Evolutionary conservation across 2,113 vertebrate genomes (phyloP).

Genomic region (Talpa occidentalis): DNA sequence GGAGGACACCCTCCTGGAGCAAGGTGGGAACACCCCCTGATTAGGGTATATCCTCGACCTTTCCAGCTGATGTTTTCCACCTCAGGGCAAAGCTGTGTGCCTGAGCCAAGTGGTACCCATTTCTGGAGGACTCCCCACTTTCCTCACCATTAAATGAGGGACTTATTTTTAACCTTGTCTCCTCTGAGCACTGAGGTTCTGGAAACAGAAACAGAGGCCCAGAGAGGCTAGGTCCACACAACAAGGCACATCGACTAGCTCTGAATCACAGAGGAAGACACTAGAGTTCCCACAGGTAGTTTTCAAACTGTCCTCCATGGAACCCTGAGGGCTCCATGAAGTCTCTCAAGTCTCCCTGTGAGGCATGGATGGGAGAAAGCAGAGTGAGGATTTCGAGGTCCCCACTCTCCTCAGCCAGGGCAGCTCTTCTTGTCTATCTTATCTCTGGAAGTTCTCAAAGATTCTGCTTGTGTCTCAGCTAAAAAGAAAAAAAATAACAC

Average conservation of each 20-base stretch:
- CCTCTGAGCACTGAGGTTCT: not conserved
- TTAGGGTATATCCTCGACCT: not conserved
- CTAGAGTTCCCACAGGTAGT: not conserved
- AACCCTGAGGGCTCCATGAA: not conserved
- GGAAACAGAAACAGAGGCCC: not conserved
- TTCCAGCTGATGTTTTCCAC: rapidly evolving
- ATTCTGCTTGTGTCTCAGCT: not conserved
- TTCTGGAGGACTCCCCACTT: not conserved
- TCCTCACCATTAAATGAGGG: not conserved
- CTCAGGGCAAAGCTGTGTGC: not conserved
- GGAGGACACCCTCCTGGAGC: no score
- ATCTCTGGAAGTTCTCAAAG: not conserved
- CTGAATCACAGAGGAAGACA: not conserved
- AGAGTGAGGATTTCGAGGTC: rapidly evolving
- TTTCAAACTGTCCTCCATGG: not conserved
- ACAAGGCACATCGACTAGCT: not conserved
- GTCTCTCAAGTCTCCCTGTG: rapidly evolving
- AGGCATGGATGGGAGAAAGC: not conserved
- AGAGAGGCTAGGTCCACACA: not conserved
- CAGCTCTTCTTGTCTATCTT: not conserved
- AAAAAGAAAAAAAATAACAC: not conserved
- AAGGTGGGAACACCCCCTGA: not conserved
- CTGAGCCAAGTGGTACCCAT: rapidly evolving
- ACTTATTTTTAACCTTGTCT: not conserved
- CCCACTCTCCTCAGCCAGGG: rapidly evolving